These are phyloP conservation scores for Asteroscopus sphinx DNA, from an alignment of 2,888 invertebrate species.

Conservation along the genomic window DNA sequence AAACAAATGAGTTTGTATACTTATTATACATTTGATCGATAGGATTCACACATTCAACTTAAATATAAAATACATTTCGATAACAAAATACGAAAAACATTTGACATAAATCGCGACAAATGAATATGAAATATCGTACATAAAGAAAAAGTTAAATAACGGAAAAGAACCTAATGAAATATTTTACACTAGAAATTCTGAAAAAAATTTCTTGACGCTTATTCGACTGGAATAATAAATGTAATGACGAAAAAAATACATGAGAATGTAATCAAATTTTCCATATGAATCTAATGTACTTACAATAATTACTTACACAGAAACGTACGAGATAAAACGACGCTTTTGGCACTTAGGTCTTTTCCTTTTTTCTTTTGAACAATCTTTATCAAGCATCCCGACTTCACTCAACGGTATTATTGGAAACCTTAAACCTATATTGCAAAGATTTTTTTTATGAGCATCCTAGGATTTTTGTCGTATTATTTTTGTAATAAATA, in stretches of 20 bases:
- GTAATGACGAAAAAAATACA: constrained; percentile 22
- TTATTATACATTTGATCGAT: constrained; percentile 27
- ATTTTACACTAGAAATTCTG: constrained; percentile 2
- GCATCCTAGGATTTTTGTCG: constrained; percentile 22
- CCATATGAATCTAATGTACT: constrained; percentile 57
- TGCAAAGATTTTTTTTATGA: constrained; percentile 13
- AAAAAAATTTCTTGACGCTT: constrained; percentile 7
- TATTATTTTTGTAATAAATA: constrained; percentile 20
- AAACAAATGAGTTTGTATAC: constrained; percentile 4
- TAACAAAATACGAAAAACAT: neutral
- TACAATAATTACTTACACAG: constrained; percentile 57
- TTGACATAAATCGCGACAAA: neutral
- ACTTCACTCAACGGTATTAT: constrained; percentile 44
- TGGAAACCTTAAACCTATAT: constrained; percentile 35
- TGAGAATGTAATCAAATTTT: constrained; percentile 36
- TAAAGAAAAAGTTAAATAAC: constrained; percentile 22
- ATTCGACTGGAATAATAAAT: constrained; percentile 32
- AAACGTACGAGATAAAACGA: constrained; percentile 66
- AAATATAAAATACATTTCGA: constrained; percentile 2
- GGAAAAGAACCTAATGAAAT: neutral
- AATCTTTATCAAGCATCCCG: constrained; percentile 48
- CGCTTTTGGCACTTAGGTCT: constrained; percentile 85
- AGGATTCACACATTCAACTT: constrained; percentile 28
- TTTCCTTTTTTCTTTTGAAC: constrained; percentile 54
- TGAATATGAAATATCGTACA: neutral